Evolutionary conservation across 2,797 vertebrate genomes (phyloP).

Genomic region (Clarias laeviceps): DNA sequence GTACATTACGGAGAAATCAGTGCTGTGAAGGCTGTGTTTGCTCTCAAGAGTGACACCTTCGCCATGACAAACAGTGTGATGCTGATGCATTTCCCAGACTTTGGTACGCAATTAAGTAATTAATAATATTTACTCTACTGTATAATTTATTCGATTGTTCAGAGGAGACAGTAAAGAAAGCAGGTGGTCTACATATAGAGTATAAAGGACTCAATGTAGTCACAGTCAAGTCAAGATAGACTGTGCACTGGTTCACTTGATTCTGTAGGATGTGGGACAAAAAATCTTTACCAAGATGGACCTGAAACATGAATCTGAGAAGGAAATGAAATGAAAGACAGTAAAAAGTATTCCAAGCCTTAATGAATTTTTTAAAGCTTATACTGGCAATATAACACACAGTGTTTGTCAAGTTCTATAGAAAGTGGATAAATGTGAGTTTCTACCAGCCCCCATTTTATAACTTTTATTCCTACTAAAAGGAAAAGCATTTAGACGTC

Average conservation of each 20-base stretch:
- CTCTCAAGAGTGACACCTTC: neutral
- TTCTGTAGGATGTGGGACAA: neutral
- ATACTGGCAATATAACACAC: neutral
- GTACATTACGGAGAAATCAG: neutral
- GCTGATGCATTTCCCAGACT: neutral
- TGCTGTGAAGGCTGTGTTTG: slow-evolving; percentile 16
- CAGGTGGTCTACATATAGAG: neutral
- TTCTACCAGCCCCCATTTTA: neutral
- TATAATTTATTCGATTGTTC: neutral
- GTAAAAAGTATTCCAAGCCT: neutral
- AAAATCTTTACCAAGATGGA: neutral
- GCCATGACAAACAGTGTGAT: neutral
- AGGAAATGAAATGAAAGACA: neutral
- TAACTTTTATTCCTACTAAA: neutral
- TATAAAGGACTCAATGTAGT: neutral
- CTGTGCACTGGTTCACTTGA: neutral
- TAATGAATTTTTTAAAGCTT: neutral
- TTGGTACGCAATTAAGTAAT: neutral
- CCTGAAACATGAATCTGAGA: neutral
- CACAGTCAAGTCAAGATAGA: neutral
- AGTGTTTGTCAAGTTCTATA: neutral
- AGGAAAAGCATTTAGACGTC: neutral
- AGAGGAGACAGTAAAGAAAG: neutral
- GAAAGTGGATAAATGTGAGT: neutral
- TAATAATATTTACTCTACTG: neutral